These are phyloP conservation scores for Meriones unguiculatus DNA, from an alignment of 2,113 vertebrate species.

Conservation along the genomic window DNA sequence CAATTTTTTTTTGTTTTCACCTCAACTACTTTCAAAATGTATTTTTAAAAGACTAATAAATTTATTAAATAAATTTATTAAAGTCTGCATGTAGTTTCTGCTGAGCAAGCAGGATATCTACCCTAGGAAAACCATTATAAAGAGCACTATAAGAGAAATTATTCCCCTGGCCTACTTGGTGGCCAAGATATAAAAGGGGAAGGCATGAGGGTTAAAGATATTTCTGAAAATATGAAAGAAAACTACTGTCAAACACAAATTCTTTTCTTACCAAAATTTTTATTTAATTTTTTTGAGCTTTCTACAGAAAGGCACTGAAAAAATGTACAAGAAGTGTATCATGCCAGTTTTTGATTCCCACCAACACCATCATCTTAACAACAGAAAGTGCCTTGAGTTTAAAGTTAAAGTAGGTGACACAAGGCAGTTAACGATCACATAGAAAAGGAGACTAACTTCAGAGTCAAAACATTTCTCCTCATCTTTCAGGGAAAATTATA, in stretches of 20 bases:
- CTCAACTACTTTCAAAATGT: conserved; percentile 22
- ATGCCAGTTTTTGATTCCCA: not conserved
- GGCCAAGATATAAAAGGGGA: not conserved
- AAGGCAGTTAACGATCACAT: not conserved
- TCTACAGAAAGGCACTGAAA: not conserved
- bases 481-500: not conserved
- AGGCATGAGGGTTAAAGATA: not conserved
- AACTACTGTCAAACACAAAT: conserved; percentile 32
- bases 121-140: not conserved
- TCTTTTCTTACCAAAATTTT: not conserved
- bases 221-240: not conserved
- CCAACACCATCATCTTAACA: not conserved
- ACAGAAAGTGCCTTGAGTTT: not conserved
- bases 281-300: not conserved
- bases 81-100: not conserved
- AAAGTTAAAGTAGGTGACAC: not conserved
- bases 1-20: conserved; percentile 9
- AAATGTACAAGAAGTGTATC: not conserved
- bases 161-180: not conserved
- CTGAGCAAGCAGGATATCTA: not conserved
- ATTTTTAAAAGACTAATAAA: conserved; percentile 24
- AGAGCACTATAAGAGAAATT: not conserved
- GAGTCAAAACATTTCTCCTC: not conserved
- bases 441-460: not conserved
- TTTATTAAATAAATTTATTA: not conserved